Conservation (phyloP, 2,888 invertebrate genomes). For the Arctia plantaginis region DNA sequence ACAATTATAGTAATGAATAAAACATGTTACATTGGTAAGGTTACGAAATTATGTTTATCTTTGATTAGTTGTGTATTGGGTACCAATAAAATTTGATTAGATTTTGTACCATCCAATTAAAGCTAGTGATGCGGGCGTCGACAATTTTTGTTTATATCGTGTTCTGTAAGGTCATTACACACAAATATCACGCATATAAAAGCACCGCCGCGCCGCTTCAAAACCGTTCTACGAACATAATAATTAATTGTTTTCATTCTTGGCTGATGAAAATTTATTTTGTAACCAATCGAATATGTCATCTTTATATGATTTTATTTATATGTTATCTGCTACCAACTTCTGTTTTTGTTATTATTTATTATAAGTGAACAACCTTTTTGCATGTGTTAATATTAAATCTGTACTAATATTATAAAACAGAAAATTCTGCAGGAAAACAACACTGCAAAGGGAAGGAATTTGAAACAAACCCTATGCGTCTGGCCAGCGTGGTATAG, state of each 20-base stretch:
- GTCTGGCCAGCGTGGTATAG: too few relatives aligned
- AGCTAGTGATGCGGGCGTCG: slow-evolving; percentile 42
- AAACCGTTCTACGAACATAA: slow-evolving; percentile 4
- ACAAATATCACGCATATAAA: slow-evolving; percentile 22
- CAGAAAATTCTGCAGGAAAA: too few relatives aligned
- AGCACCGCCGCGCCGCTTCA: slow-evolving; percentile 24
- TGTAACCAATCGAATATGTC: neutral
- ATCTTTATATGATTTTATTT: neutral
- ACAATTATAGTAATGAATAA: slow-evolving; percentile 57
- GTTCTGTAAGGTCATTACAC: slow-evolving; percentile 38
- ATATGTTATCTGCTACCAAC: neutral
- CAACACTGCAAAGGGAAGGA: too few relatives aligned
- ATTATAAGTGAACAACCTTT: neutral
- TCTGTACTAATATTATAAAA: too few relatives aligned
- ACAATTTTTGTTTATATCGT: slow-evolving; percentile 50
- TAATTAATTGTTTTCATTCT: slow-evolving; percentile 19
- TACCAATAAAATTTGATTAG: slow-evolving; percentile 59
- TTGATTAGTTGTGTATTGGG: slow-evolving; percentile 55
- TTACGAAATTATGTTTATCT: slow-evolving; percentile 59
- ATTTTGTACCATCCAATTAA: slow-evolving; percentile 55
- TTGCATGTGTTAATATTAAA: neutral
- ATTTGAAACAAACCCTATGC: too few relatives aligned
- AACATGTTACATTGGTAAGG: slow-evolving; percentile 47
- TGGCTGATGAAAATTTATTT: slow-evolving; percentile 8
- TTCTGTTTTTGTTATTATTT: neutral